Percentiles rank a stretch among this genome's conserved stretches.
Conservation (phyloP, 2,113 vertebrate species). For the Oceanites oceanicus region DNA sequence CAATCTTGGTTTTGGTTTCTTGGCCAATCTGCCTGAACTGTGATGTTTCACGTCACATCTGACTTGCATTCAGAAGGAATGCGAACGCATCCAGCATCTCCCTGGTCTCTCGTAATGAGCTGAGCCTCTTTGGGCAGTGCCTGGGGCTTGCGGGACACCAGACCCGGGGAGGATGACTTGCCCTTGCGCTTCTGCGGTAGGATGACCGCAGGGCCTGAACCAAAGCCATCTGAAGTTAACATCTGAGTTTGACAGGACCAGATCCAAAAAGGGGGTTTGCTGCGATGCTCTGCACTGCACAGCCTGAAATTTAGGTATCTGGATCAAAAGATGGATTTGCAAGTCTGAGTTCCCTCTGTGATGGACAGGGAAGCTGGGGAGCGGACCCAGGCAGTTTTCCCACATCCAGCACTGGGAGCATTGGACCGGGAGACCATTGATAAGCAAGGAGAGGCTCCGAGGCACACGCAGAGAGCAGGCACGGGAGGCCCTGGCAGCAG, state of each 20-base stretch:
- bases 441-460: not conserved
- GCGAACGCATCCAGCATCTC: not conserved
- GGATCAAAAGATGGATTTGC: not conserved
- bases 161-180: not conserved
- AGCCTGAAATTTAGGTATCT: not conserved
- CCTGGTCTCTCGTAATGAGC: not conserved
- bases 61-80: conserved; percentile 5
- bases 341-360: not conserved
- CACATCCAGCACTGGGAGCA: not conserved
- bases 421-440: not conserved
- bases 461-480: not conserved
- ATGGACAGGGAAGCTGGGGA: not conserved
- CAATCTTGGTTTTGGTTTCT: not conserved
- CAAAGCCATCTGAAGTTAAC: not conserved
- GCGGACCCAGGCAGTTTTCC: not conserved
- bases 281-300: not conserved
- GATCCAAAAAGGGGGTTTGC: not conserved
- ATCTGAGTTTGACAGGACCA: not conserved
- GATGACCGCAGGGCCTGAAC: not conserved
- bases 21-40: not conserved
- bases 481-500: not conserved
- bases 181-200: not conserved
- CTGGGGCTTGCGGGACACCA: not conserved
- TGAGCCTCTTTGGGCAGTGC: not conserved
- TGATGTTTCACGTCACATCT: not conserved